Evolutionary conservation across 2,113 vertebrate genomes (phyloP).

Genomic region (Eolophus roseicapilla): DNA sequence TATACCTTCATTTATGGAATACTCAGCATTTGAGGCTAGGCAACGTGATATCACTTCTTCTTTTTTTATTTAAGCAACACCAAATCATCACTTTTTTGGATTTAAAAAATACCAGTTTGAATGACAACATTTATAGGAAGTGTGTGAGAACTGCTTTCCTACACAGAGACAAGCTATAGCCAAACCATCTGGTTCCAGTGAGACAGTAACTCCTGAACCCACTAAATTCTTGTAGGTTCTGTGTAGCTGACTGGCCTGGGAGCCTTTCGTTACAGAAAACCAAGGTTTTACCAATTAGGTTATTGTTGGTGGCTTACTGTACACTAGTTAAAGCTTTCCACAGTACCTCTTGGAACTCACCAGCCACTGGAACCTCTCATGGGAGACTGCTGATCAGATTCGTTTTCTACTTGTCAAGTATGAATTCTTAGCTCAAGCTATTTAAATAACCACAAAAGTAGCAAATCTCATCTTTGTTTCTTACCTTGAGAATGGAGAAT

Average conservation of each 20-base stretch:
- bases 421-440: background rate
- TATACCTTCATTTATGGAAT: background rate
- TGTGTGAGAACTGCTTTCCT: conserved; percentile 55
- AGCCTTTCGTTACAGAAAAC: background rate
- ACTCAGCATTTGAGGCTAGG: background rate
- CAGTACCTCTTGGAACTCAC: background rate
- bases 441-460: background rate
- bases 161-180: conserved; percentile 51
- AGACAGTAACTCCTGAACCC: conserved; percentile 29
- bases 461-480: background rate
- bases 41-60: background rate
- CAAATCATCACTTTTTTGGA: background rate
- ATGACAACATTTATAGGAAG: conserved; percentile 55
- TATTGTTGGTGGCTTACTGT: background rate
- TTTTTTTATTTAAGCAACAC: background rate
- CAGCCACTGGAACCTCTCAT: background rate
- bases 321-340: background rate
- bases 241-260: background rate
- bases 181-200: conserved; percentile 55
- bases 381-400: background rate
- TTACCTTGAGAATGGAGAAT: background rate
- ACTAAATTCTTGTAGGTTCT: background rate
- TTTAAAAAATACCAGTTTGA: conserved; percentile 39
- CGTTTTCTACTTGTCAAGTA: background rate
- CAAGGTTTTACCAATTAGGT: background rate